Conservation (phyloP, 1,140 invertebrate species). For the Neocloeon triangulifer region DNA sequence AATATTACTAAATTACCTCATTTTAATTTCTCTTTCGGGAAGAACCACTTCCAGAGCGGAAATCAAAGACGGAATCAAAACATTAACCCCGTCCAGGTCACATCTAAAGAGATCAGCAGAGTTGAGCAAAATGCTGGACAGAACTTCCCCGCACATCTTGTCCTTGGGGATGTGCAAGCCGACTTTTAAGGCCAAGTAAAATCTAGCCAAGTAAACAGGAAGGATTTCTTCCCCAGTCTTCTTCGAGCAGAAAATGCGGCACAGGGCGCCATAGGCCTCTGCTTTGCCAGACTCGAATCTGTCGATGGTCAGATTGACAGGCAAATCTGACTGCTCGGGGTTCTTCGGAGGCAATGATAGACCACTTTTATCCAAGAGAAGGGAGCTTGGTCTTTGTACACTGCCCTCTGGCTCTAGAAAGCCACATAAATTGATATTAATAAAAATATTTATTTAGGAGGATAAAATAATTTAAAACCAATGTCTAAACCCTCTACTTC, state of each 20-base stretch:
- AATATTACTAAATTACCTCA: conserved; percentile 14
- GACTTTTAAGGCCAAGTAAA: conserved; percentile 77
- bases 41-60: conserved; percentile 72
- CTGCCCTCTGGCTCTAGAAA: conserved; percentile 25
- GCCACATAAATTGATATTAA: conserved; percentile 6
- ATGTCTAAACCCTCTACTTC: no score
- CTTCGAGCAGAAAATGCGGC: conserved; percentile 88
- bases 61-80: conserved; percentile 73
- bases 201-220: conserved; percentile 81
- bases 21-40: conserved; percentile 42
- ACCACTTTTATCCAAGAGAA: conserved; percentile 8
- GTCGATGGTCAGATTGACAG: conserved; percentile 20
- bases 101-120: conserved; percentile 60
- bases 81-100: conserved; percentile 80
- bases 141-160: conserved; percentile 36
- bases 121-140: conserved; percentile 59
- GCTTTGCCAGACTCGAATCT: conserved; percentile 68
- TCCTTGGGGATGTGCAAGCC: conserved; percentile 46
- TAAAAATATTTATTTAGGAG: neutral
- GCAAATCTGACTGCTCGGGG: conserved; percentile 9
- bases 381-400: conserved; percentile 16
- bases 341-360: conserved; percentile 7
- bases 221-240: conserved; percentile 89
- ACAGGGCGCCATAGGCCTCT: conserved; percentile 84
- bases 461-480: conserved; percentile 2